These are phyloP conservation scores for Amphimedon queenslandica DNA, from an alignment of 37 sponge, comb jelly and placozoan species.

Conservation along the genomic window DNA sequence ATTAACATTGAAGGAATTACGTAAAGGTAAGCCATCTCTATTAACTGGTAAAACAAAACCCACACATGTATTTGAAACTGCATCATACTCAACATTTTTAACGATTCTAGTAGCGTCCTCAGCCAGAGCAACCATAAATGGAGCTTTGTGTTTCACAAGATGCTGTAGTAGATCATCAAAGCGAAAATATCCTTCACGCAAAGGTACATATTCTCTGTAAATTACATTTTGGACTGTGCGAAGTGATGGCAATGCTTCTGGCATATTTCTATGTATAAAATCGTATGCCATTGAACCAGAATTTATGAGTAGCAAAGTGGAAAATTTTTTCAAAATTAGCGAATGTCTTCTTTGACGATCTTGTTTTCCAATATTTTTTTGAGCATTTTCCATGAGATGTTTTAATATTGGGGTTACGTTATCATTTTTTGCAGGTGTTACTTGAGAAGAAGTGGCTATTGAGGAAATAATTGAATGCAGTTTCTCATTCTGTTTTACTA, in stretches of 20 bases:
- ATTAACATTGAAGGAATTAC: constrained; percentile 3
- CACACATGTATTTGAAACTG: constrained; percentile 13
- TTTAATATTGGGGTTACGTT: constrained; percentile 16
- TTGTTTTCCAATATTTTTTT: constrained; percentile 14
- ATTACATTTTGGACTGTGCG: constrained; percentile 10
- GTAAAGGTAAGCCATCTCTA: constrained; percentile 7
- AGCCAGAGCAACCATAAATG: neutral
- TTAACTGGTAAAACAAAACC: constrained; percentile 27
- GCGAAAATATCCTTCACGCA: constrained; percentile 12
- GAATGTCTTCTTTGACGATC: constrained; percentile 6
- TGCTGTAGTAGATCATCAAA: constrained; percentile 14
- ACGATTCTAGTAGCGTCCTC: constrained; percentile 36
- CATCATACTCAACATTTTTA: constrained; percentile 8
- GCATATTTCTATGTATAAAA: constrained; percentile 1
- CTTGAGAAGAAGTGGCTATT: too few relatives aligned
- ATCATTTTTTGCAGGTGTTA: neutral
- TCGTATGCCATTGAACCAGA: constrained; percentile 16
- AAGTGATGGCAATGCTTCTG: constrained; percentile 23
- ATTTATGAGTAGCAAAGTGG: constrained; percentile 14
- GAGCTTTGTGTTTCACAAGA: neutral
- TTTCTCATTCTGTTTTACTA: too few relatives aligned
- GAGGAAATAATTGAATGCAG: too few relatives aligned
- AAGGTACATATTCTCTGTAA: constrained; percentile 9
- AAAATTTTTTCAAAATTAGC: constrained; percentile 5
- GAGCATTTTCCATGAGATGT: constrained; percentile 24